Percentiles rank a stretch among this genome's conserved stretches.
Conservation (phyloP, 2,888 invertebrate species). For the Agonopterix arenella region DNA sequence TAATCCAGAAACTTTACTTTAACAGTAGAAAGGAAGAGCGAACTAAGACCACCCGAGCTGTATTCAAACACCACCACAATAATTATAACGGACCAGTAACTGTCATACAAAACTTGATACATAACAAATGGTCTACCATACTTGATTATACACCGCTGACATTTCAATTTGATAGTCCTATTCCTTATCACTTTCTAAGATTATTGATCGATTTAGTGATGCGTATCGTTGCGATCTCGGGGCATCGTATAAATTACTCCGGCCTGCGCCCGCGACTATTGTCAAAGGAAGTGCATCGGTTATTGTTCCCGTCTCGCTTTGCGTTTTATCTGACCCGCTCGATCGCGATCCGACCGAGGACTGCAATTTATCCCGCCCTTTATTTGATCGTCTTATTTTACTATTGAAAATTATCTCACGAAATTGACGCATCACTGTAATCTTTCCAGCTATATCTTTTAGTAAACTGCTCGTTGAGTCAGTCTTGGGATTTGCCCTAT, state of each 20-base stretch:
- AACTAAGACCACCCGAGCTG: slow-evolving; percentile 22
- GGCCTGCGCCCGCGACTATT: slow-evolving; percentile 40
- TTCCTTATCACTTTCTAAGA: slow-evolving; percentile 58
- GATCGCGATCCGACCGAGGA: slow-evolving; percentile 43
- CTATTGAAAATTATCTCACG: slow-evolving; percentile 53
- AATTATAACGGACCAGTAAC: slow-evolving; percentile 5
- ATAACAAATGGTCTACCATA: slow-evolving; percentile 25
- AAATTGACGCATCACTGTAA: slow-evolving; percentile 28
- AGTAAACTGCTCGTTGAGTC: slow-evolving; percentile 7
- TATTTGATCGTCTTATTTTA: slow-evolving; percentile 54
- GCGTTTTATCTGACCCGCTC: slow-evolving; percentile 49
- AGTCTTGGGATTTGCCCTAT: slow-evolving; percentile 2
- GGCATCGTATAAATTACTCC: slow-evolving; percentile 52
- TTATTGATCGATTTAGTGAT: slow-evolving; percentile 63
- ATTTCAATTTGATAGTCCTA: slow-evolving; percentile 60
- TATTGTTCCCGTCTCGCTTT: slow-evolving; percentile 64
- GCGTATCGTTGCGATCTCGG: slow-evolving; percentile 57
- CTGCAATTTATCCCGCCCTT: slow-evolving; percentile 58
- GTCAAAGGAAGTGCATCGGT: slow-evolving; percentile 72
- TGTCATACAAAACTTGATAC: slow-evolving; percentile 3
- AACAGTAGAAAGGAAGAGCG: slow-evolving; percentile 5
- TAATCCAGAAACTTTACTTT: neutral
- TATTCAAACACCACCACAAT: slow-evolving; percentile 7
- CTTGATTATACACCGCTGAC: slow-evolving; percentile 54
- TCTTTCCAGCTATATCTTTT: slow-evolving; percentile 8